Percentiles rank a stretch among this genome's conserved stretches.
These are phyloP conservation scores for Syngnathus rostellatus DNA, from an alignment of 2,797 vertebrate species.

Conservation along the genomic window DNA sequence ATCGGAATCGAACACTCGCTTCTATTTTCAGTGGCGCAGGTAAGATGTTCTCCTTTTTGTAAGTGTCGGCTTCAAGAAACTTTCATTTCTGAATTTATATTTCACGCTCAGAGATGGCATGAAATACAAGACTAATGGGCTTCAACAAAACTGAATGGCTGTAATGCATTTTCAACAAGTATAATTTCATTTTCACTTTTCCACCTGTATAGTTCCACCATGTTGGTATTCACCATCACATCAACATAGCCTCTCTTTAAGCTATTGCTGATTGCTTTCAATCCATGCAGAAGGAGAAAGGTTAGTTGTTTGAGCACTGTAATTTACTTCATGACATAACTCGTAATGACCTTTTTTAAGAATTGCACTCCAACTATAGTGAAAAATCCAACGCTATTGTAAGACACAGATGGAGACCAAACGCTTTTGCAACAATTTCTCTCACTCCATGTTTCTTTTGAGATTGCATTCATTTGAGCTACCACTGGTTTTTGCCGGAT, in stretches of 20 bases:
- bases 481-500: constrained; percentile 27
- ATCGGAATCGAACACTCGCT: constrained; percentile 51
- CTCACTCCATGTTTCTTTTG: not conserved
- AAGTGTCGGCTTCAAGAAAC: constrained; percentile 34
- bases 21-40: constrained; percentile 40
- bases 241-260: not conserved
- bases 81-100: constrained; percentile 25
- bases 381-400: not conserved
- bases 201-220: not conserved
- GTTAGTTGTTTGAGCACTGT: no score
- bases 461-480: not conserved
- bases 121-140: constrained; percentile 9
- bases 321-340: no score
- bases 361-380: no score
- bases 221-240: not conserved
- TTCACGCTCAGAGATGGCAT: constrained; percentile 14
- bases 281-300: no score
- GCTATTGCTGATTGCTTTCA: no score
- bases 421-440: not conserved
- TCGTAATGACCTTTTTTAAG: no score
- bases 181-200: not conserved
- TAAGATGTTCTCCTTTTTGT: constrained; percentile 38
- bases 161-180: not conserved
- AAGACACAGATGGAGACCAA: not conserved
- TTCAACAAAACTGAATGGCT: not conserved